Evolutionary conservation across 2,888 invertebrate species (phyloP).

Genomic region (Thera britannica): DNA sequence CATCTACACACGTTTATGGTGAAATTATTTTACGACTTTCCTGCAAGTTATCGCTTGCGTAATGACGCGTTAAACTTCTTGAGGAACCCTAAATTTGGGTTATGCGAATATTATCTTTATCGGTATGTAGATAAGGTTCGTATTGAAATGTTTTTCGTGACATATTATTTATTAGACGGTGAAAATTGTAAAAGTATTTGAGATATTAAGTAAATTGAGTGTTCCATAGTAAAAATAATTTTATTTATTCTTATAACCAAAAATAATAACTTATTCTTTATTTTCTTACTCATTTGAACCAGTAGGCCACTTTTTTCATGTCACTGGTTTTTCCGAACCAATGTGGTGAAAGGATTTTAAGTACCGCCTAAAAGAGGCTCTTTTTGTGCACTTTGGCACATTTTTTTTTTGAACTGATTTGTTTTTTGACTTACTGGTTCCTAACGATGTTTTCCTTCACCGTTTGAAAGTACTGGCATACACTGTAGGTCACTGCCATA

Average conservation of each 20-base stretch:
- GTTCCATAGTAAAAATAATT: background rate
- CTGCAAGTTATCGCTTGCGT: slow-evolving; percentile 61
- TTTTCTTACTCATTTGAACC: background rate
- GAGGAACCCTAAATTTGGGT: slow-evolving; percentile 49
- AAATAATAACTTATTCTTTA: background rate
- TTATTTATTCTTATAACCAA: too few relatives aligned
- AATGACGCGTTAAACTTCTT: slow-evolving; percentile 57
- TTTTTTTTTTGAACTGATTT: too few relatives aligned
- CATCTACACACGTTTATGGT: slow-evolving; percentile 25
- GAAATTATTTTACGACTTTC: slow-evolving; percentile 56
- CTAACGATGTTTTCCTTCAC: too few relatives aligned
- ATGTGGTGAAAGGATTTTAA: too few relatives aligned
- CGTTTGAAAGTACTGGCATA: too few relatives aligned
- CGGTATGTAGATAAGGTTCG: slow-evolving; percentile 34
- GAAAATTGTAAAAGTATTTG: slow-evolving; percentile 17
- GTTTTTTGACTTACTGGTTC: too few relatives aligned
- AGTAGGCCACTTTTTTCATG: too few relatives aligned
- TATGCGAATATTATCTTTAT: slow-evolving; percentile 48
- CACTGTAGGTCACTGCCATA: too few relatives aligned
- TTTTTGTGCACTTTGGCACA: too few relatives aligned
- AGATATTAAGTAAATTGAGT: slow-evolving; percentile 4
- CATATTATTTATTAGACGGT: slow-evolving; percentile 15
- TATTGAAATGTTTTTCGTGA: slow-evolving; percentile 8
- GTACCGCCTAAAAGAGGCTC: too few relatives aligned
- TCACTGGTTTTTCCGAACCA: too few relatives aligned